Evolutionary conservation across 2,888 invertebrate species (phyloP), one percentile per base, ranked within the genome.

Genomic region (Xylota segnis): DNA sequence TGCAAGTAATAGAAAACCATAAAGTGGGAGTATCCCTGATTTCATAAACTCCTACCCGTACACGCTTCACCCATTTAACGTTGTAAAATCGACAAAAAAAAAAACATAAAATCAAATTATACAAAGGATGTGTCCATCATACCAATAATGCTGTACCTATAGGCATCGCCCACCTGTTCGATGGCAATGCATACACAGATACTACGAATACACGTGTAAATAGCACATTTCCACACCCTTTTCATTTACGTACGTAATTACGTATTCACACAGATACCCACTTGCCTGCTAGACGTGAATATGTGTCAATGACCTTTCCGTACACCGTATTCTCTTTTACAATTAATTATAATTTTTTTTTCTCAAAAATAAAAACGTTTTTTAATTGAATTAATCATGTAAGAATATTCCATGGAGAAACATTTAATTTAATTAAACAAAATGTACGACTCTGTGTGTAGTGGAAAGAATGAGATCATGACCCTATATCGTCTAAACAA

Each of bases 111-210:
- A 56, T 34, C 29, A 7, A 56, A 56, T 32, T 34, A 56, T 12
- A 14, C 14, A 43, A 43, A 43, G 40, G 40, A 43, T 43, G 4
- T 43, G n/a, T 43, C n/a, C 40, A 37, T 10, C 9, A 37, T 10
- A 37, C 10, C 4, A n/a, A 43, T n/a, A 43, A 43, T 14, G 14
- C 6, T 16, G 5, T 54, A 32, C 1, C n/a, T 32, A 23, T 29
- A 27, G 47, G 9, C 47, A 43, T 37, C 76, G 16, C 76, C 76
- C 76, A 77, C 76, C 76, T 77, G 68, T 77, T 76, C n/a, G 34
- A 16, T 43, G 6, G 43, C 29, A 45, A 5, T n/a, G 14, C 12
- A n/a, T 4, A 54, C 14, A 7, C 37, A 37, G 0, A 23, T 23
- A n/a, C n/a, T n/a, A n/a, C 23, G 1, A 7, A 5, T 4, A 37